Conservation (phyloP, 2,113 vertebrate genomes). For the Stomatorhinus ivindoensis region DNA sequence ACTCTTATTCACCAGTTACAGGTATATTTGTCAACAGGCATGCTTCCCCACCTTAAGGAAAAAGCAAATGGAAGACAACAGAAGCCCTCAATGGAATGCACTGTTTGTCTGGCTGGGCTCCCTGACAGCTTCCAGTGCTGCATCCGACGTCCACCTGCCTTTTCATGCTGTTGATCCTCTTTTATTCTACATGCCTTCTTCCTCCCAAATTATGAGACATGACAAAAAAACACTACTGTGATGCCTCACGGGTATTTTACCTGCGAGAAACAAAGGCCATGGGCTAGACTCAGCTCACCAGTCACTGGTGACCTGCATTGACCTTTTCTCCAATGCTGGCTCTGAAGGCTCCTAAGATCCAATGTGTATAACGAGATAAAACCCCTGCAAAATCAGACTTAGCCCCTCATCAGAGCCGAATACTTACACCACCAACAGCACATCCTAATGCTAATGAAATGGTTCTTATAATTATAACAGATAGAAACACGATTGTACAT, state of each 20-base stretch:
- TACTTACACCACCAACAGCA: not conserved
- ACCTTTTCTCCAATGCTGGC: not conserved
- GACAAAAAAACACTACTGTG: not conserved
- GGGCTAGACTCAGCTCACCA: not conserved
- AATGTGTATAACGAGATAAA: not conserved
- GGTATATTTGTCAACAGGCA: too few relatives aligned
- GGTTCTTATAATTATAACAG: not conserved
- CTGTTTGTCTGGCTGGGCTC: not conserved
- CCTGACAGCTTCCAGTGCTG: not conserved
- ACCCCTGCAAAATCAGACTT: not conserved
- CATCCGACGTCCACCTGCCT: not conserved
- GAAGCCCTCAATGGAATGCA: not conserved
- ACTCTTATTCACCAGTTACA: too few relatives aligned
- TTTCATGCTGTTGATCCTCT: not conserved
- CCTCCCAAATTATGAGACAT: not conserved
- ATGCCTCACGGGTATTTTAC: not conserved
- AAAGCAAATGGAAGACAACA: not conserved
- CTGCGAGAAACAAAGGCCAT: not conserved
- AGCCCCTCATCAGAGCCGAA: not conserved
- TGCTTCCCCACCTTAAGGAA: too few relatives aligned
- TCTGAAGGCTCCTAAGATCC: not conserved
- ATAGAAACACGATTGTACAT: not conserved
- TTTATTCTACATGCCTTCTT: not conserved
- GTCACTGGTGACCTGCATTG: not conserved
- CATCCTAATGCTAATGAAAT: not conserved